A percentile compares a stretch with the other conserved stretches of the same genome.
Conservation (phyloP, 2,888 invertebrate genomes). For the Cynaeus angustus region DNA sequence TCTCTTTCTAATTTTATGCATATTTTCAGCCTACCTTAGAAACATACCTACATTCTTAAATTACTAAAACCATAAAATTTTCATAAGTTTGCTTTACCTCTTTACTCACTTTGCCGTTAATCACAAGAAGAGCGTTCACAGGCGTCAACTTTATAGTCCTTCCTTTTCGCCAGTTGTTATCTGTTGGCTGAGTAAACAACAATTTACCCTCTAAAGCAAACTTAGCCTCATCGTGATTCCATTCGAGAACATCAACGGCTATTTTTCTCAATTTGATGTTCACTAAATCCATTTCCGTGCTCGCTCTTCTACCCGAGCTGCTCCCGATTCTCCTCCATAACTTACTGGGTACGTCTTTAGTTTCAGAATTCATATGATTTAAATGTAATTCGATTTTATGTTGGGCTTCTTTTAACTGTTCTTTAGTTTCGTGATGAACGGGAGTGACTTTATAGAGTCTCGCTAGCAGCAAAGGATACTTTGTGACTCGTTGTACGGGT, state of each 20-base stretch:
- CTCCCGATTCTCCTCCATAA: slow-evolving; percentile 92
- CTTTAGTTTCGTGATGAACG: slow-evolving; percentile 85
- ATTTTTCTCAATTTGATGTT: slow-evolving; percentile 93
- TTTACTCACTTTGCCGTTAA: slow-evolving; percentile 87
- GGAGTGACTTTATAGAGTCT: slow-evolving; percentile 94
- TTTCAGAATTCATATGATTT: slow-evolving; percentile 95
- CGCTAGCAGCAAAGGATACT: slow-evolving; percentile 94
- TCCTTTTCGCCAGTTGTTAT: slow-evolving; percentile 93
- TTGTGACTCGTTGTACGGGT: slow-evolving; percentile 97
- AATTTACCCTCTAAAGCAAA: slow-evolving; percentile 93
- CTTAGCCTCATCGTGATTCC: slow-evolving; percentile 94
- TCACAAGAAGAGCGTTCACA: slow-evolving; percentile 92
- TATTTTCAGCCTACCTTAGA: too few relatives aligned
- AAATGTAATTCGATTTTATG: slow-evolving; percentile 94
- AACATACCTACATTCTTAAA: too few relatives aligned
- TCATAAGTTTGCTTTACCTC: neutral
- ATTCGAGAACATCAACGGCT: slow-evolving; percentile 94
- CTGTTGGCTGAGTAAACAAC: slow-evolving; percentile 90
- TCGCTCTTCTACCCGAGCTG: slow-evolving; percentile 79
- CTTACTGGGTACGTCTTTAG: slow-evolving; percentile 92
- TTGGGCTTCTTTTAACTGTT: slow-evolving; percentile 89
- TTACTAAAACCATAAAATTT: too few relatives aligned
- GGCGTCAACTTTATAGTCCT: slow-evolving; percentile 91
- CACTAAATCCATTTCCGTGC: slow-evolving; percentile 90
- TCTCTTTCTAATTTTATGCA: too few relatives aligned